Evolutionary conservation across 2,113 vertebrate genomes (phyloP), one percentile per base, ranked within the genome.

Genomic region (Anguilla rostrata): DNA sequence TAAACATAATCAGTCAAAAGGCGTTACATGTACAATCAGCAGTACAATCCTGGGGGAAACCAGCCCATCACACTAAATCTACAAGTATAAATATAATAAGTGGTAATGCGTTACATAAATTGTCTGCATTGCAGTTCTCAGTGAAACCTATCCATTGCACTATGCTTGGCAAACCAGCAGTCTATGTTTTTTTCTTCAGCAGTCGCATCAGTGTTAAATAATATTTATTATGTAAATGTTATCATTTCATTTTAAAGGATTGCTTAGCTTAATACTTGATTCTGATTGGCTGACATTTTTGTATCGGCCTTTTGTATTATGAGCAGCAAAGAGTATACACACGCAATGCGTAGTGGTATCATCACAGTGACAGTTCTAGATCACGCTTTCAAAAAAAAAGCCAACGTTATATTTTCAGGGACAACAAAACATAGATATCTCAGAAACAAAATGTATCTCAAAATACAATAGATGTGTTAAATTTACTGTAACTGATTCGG

Each of bases 21-120:
- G 86, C 88, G 91, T 89, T 92, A 90, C 93, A 94, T 93, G 91
- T 94, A 90, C 91, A 92, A 88, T 88, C 87, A 8, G 9, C 11
- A 12, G n/a, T n/a, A 12, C 16, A 66, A 86, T 84, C 94, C 87
- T 92, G 75, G 43, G 93, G 93, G 93, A 94, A 94, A 94, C 94
- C 92, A 94, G 88, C 88, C 89, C 86, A 88, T 84, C 87, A 86
- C 80, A 81, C 20, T 22, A 16, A 22, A 53, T 53, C 49, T 53
- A 53, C 49, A 53, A 53, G 49, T 53, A 14, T 53, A 53, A 14
- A 9, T 53, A n/a, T 34, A 75, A 75, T 26, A 75, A 29, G 82
- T 89, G 86, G 90, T 88, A 89, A 92, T 91, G 86, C 88, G 91
- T 89, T 92, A 90, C 93, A 95, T 93, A 92, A 93, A 90, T 91